phyloP scores from a whole-genome alignment of 2,797 vertebrate species.

The Poliocrania exsul region DNA sequence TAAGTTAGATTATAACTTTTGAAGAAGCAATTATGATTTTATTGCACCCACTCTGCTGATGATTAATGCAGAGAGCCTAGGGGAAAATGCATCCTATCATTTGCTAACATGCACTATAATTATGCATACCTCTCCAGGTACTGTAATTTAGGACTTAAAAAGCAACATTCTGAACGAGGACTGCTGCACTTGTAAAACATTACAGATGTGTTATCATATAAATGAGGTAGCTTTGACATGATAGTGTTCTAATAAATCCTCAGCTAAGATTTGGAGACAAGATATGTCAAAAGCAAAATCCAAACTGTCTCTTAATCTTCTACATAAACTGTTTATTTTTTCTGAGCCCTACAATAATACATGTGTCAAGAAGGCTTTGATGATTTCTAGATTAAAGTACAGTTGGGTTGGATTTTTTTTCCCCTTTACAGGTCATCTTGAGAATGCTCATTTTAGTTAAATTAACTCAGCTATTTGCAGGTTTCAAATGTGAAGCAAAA shows the following conservation, averaged over 20 bases:
- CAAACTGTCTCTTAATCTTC: constrained; percentile 84
- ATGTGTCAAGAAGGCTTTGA: constrained; percentile 79
- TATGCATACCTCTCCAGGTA: constrained; percentile 86
- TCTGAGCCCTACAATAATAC: constrained; percentile 83
- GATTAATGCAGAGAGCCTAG: constrained; percentile 82
- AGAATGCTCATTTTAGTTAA: constrained; percentile 78
- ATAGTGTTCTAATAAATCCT: constrained; percentile 82
- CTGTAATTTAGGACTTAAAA: constrained; percentile 85
- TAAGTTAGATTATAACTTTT: constrained; percentile 82
- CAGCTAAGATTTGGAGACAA: constrained; percentile 83
- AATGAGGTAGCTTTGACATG: constrained; percentile 84
- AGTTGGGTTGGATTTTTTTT: constrained; percentile 57
- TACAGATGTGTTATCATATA: constrained; percentile 87
- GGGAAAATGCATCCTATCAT: constrained; percentile 84
- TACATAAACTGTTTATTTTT: constrained; percentile 86
- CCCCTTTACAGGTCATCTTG: constrained; percentile 71
- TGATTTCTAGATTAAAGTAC: constrained; percentile 78
- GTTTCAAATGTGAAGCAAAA: constrained; percentile 64
- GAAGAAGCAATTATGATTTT: constrained; percentile 86
- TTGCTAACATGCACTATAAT: constrained; percentile 83
- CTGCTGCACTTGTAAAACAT: constrained; percentile 82
- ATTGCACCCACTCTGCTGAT: constrained; percentile 82
- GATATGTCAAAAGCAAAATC: constrained; percentile 83
- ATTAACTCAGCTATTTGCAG: constrained; percentile 78
- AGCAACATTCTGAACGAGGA: constrained; percentile 81